A percentile compares a stretch with the other conserved stretches of the same genome.
These are phyloP conservation scores for Eutolmus rufibarbis DNA, from an alignment of 2,888 invertebrate species.

Conservation along the genomic window DNA sequence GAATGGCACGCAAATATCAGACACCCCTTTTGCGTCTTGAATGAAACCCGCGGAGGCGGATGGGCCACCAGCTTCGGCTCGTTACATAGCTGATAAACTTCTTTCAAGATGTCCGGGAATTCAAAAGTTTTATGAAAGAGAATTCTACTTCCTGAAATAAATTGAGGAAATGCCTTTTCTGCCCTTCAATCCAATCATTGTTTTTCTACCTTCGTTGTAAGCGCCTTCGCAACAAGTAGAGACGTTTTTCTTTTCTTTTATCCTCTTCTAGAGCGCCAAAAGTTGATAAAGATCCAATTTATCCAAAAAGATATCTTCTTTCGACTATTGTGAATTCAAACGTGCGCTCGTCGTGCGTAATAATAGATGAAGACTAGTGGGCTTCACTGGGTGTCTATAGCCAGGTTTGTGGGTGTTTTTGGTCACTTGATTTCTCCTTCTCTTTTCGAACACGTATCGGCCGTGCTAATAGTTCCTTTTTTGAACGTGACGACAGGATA, in stretches of 20 bases:
- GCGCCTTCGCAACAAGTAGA: neutral
- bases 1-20: neutral
- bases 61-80: neutral
- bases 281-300: neutral
- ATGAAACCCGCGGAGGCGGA: neutral
- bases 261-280: neutral
- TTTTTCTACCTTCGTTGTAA: neutral
- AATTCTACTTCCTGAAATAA: neutral
- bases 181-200: neutral
- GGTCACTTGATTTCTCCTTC: neutral
- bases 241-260: neutral
- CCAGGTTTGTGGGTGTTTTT: neutral
- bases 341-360: neutral
- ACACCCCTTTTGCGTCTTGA: neutral
- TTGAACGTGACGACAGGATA: neutral
- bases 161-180: neutral
- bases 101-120: neutral
- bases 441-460: neutral
- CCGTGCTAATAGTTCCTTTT: neutral
- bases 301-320: neutral
- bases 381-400: neutral
- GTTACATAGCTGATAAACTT: neutral
- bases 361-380: neutral
- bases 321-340: neutral
- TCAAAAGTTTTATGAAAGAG: neutral